These are phyloP conservation scores for Napeogenes inachia DNA, from an alignment of 2,888 invertebrate genomes.

Conservation along the genomic window DNA sequence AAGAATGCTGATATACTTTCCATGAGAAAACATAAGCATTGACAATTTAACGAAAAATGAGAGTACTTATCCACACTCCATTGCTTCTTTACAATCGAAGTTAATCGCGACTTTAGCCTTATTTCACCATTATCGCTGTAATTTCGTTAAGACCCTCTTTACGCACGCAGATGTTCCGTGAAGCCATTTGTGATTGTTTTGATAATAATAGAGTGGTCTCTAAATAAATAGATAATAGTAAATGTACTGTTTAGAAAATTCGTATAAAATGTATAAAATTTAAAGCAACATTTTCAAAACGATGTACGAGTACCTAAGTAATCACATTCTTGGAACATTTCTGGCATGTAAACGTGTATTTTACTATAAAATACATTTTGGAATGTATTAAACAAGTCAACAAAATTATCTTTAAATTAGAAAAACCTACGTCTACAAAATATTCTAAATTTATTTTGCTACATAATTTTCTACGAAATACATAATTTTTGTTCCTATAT, in stretches of 20 bases:
- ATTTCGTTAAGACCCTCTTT: conserved; percentile 24
- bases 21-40: background rate
- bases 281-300: no score
- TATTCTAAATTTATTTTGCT: no score
- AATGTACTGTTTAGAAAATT: background rate
- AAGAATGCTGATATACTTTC: background rate
- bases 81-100: conserved; percentile 21
- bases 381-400: no score
- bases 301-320: no score
- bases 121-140: conserved; percentile 21
- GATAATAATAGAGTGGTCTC: conserved; percentile 16
- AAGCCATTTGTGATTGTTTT: conserved; percentile 22
- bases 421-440: no score
- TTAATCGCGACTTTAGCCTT: conserved; percentile 20
- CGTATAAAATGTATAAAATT: no score
- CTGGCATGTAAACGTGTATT: no score
- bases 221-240: conserved; percentile 1
- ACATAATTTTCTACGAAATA: no score
- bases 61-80: conserved; percentile 17
- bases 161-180: conserved; percentile 19
- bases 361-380: no score
- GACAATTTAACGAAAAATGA: conserved; percentile 10
- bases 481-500: no score
- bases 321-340: no score
- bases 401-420: no score